Conservation (phyloP, 1,140 invertebrate species). For the Macrotrachela quadricornifera region DNA sequence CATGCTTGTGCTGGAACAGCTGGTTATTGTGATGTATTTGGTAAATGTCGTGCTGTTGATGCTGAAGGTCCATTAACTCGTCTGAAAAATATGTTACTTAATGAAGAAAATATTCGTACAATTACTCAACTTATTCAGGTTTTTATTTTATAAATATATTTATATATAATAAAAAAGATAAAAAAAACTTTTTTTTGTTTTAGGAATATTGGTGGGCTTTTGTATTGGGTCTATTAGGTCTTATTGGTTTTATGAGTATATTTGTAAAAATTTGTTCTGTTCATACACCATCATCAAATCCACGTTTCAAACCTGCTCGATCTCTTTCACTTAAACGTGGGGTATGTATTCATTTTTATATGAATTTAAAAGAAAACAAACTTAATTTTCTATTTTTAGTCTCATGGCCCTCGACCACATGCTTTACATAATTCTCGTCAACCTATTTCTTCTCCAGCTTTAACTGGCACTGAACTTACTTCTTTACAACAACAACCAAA, state of each 20-base stretch:
- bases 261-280: slow-evolving; percentile 98
- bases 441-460: too few relatives aligned
- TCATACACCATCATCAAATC: slow-evolving; percentile 90
- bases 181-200: too few relatives aligned
- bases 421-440: too few relatives aligned
- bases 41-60: slow-evolving; percentile 86
- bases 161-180: neutral
- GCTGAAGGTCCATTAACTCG: slow-evolving; percentile 85
- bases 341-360: too few relatives aligned
- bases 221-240: slow-evolving; percentile 61
- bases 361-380: too few relatives aligned
- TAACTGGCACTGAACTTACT: too few relatives aligned
- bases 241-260: slow-evolving; percentile 85
- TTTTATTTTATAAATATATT: neutral
- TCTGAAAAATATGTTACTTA: slow-evolving; percentile 85
- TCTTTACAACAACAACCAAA: too few relatives aligned
- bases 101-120: slow-evolving; percentile 20
- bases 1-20: slow-evolving; percentile 88
- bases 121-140: neutral
- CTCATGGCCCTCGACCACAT: too few relatives aligned
- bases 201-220: slow-evolving; percentile 91
- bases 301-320: slow-evolving; percentile 28
- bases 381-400: too few relatives aligned
- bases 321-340: too few relatives aligned
- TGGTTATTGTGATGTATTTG: slow-evolving; percentile 90